Evolutionary conservation across 2,888 invertebrate species (phyloP), one percentile per base, ranked within the genome.

Genomic region (Leucophenga maculata): DNA sequence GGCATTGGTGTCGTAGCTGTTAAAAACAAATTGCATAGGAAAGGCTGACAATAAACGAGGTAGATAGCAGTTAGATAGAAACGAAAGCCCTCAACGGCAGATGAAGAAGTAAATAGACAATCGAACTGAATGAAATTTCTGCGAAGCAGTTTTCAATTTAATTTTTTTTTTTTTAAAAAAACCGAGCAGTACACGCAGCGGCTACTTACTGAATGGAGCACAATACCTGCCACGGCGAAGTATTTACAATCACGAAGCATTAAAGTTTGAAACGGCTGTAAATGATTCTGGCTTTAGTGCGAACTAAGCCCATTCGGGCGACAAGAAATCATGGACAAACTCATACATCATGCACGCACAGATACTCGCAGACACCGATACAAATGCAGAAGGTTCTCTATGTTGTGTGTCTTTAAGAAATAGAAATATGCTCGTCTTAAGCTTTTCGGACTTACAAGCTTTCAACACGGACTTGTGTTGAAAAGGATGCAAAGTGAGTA

Each of bases 321-420:
- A 1, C 14, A n/a, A 16, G 2, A 50, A 50, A 55, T 26, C 22
- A 55, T 26, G 26, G 11, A 11, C 18, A 11, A 55, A 26, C 22
- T 55, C 55, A 55, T 55, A 55, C 9, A 50, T n/a, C 50, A 50
- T 18, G 18, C 55, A 55, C 14, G n/a, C 13, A 50, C 50, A 50
- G 6, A 16, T 50, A 13, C 50, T n/a, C 6, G 11, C 16, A 48
- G n/a, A 26, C 26, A 26, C 26, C 26, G 26, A 26, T 26, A 26
- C 26, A 26, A 2, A 26, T 26, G 26, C 26, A 26, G 26, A 26
- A 26, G 26, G 26, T 26, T 4, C 3, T 26, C 26, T 4, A 26
- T 26, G 4, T 3, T 26, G 26, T 26, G 26, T 26, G 26, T 50
- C 16, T 50, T 50, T 50, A 18, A 50, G 6, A 50, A 50, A 55